Evolutionary conservation across 2,888 invertebrate species (phyloP), one percentile per base, ranked within the genome.

Genomic region (Ophioninae sp.): DNA sequence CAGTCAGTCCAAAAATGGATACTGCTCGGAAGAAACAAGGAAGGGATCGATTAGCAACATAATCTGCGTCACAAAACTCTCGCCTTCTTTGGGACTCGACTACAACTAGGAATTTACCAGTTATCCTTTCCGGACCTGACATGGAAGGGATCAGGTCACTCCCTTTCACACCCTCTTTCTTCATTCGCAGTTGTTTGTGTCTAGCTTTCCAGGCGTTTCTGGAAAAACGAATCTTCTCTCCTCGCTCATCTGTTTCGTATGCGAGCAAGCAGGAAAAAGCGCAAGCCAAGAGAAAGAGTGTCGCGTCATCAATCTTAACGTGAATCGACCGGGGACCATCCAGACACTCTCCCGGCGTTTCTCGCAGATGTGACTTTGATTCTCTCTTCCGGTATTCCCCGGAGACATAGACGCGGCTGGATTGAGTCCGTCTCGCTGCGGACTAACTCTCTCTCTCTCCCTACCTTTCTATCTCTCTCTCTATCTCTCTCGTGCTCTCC

Each of bases 281-380:
- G 58, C 76, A 81, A 68, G 76, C 58, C 51, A 68, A 83, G 79
- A 83, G 85, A 80, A 73, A 78, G 81, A 87, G 74, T 72, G 81
- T 79, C 87, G 86, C 82, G 85, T 91, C 92, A 93, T 93, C 92
- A 92, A 93, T 93, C 93, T 93, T 92, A 82, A 74, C 83, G 75
- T 81, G 87, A 87, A 85, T 86, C 88, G 88, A 88, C 87, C 88
- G 87, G 85, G 88, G 89, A 90, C 88, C 87, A 88, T 82, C 87
- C 88, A 89, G 87, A 88, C 89, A 87, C 88, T 87, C 89, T 87
- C 88, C 90, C 87, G 77, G 59, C 71, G 85, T 87, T 88, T 90
- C 89, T 91, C 92, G 91, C 93, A 93, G 93, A 93, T 93, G 93
- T 90, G 93, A 92, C 93, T 91, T 91, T 93, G 93, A 92, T 92